Conservation (phyloP, 1,140 invertebrate species). For the Aphis gossypii region DNA sequence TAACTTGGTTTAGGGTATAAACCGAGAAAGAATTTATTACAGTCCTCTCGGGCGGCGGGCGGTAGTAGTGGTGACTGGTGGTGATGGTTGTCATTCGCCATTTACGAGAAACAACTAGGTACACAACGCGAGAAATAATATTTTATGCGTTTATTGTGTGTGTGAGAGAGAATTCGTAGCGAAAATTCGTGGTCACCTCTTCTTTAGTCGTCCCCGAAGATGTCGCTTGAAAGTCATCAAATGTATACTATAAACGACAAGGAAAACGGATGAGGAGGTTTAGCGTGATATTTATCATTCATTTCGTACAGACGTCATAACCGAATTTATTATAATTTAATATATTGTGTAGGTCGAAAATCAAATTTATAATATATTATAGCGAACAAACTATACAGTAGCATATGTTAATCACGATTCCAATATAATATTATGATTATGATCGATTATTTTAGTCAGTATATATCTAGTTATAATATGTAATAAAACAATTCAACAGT, state of each 20-base stretch:
- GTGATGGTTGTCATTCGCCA: too few relatives aligned
- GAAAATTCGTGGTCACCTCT: background rate
- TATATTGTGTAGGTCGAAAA: background rate
- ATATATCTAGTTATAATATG: background rate
- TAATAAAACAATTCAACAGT: background rate
- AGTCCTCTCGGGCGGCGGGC: background rate
- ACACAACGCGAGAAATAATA: background rate
- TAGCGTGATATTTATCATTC: background rate
- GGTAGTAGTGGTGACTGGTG: too few relatives aligned
- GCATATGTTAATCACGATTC: background rate
- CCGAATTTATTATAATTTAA: background rate
- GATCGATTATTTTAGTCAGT: background rate
- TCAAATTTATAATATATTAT: too few relatives aligned
- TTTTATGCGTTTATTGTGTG: background rate
- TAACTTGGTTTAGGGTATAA: conserved; percentile 27
- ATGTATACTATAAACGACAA: background rate
- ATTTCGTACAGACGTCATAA: background rate
- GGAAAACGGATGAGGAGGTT: background rate
- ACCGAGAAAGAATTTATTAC: background rate
- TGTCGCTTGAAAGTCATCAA: background rate
- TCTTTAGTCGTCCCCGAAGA: background rate
- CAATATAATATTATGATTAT: background rate
- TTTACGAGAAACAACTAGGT: conserved; percentile 3
- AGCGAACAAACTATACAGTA: too few relatives aligned
- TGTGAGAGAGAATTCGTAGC: background rate